phyloP scores from a whole-genome alignment of 2,888 invertebrate genomes.

The Thalpophila matura region DNA sequence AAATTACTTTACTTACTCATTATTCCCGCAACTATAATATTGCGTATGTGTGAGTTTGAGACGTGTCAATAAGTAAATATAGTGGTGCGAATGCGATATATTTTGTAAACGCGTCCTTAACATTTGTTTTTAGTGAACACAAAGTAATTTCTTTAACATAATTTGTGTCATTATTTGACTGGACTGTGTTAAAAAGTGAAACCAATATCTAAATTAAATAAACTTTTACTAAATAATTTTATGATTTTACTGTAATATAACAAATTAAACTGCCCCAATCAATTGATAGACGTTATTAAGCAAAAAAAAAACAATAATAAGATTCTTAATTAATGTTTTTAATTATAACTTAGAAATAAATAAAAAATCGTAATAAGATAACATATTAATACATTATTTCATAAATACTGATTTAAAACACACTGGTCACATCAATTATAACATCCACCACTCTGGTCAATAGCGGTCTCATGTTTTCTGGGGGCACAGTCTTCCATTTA shows the following conservation, averaged over 20 bases:
- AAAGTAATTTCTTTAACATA: too few relatives aligned
- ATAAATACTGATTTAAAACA: conserved; percentile 62
- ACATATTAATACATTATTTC: conserved; percentile 45
- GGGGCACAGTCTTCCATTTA: conserved; percentile 80
- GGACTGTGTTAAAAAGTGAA: not conserved
- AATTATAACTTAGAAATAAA: conserved; percentile 56
- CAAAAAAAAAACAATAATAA: conserved; percentile 14
- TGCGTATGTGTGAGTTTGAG: too few relatives aligned
- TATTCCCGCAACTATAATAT: too few relatives aligned
- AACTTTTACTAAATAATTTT: not conserved
- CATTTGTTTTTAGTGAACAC: not conserved
- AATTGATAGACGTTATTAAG: too few relatives aligned
- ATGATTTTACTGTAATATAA: not conserved
- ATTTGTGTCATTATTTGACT: not conserved
- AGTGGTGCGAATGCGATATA: too few relatives aligned
- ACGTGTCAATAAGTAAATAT: too few relatives aligned
- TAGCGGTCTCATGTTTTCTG: conserved; percentile 80
- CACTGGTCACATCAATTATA: conserved; percentile 79
- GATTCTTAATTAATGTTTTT: conserved; percentile 28
- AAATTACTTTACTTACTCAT: too few relatives aligned
- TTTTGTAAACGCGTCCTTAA: too few relatives aligned
- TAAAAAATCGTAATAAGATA: conserved; percentile 39
- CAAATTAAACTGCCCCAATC: too few relatives aligned
- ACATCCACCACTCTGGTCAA: conserved; percentile 82
- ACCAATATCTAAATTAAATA: not conserved